Percentiles rank a stretch among this genome's conserved stretches.
phyloP scores from a whole-genome alignment of 2,888 invertebrate species.

The Tenthredo amoena region DNA sequence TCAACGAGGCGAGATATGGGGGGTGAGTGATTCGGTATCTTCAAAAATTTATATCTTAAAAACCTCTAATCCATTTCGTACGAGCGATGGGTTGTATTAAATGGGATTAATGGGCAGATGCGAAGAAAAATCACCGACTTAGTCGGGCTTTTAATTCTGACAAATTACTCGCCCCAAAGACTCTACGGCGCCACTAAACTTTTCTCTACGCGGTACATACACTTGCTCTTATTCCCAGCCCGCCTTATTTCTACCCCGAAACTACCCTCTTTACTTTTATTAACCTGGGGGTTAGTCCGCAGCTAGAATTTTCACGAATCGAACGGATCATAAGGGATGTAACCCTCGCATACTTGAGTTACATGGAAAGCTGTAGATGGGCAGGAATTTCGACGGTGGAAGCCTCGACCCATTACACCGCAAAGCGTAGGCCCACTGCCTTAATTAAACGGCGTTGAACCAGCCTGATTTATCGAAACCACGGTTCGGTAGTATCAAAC shows the following conservation, averaged over 20 bases:
- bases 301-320: not conserved
- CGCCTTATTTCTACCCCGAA: not conserved
- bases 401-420: constrained; percentile 51
- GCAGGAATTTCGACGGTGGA: constrained; percentile 63
- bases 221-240: not conserved
- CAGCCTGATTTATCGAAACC: constrained; percentile 53
- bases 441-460: constrained; percentile 55
- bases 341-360: constrained; percentile 79
- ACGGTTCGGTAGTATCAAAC: constrained; percentile 45
- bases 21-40: not conserved
- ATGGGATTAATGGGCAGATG: constrained; percentile 10
- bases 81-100: constrained; percentile 32
- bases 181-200: constrained; percentile 9
- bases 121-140: not conserved
- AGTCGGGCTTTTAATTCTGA: constrained; percentile 13
- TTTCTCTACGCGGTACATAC: not conserved
- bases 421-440: constrained; percentile 54
- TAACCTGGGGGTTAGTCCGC: not conserved
- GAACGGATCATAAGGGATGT: constrained; percentile 78
- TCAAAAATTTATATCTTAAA: constrained; percentile 40
- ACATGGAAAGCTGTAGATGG: constrained; percentile 78
- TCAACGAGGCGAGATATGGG: constrained; percentile 2
- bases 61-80: constrained; percentile 30
- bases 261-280: not conserved
- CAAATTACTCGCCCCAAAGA: not conserved